Percentiles rank a stretch among this genome's conserved stretches.
Evolutionary conservation across 2,888 invertebrate species (phyloP).

Genomic region (Papilio elwesi): DNA sequence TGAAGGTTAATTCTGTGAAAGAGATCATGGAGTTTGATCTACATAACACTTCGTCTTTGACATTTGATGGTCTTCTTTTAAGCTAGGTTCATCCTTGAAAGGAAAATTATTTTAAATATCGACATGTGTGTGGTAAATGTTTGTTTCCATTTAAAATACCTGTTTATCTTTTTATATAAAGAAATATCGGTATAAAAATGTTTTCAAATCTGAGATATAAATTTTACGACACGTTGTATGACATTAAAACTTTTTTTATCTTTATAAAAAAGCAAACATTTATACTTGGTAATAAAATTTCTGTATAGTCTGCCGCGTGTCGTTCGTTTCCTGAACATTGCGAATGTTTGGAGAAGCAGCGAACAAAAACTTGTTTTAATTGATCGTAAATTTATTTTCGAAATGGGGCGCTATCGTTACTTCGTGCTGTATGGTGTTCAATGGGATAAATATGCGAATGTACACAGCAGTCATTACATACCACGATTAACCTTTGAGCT

Average conservation of each 20-base stretch:
- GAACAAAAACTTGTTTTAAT: conserved; percentile 40
- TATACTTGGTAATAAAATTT: conserved; percentile 22
- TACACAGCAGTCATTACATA: background rate
- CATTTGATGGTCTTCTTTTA: no score
- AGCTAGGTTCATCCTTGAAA: no score
- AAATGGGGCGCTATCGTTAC: conserved; percentile 34
- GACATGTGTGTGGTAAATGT: no score
- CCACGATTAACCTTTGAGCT: no score
- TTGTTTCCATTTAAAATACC: no score
- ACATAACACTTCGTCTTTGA: no score
- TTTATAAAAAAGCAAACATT: conserved; percentile 24
- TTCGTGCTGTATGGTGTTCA: background rate
- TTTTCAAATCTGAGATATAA: no score
- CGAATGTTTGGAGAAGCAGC: conserved; percentile 30
- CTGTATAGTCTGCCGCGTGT: conserved; percentile 12
- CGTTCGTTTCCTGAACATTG: conserved; percentile 28
- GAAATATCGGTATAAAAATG: no score
- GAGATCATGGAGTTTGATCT: no score
- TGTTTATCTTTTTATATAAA: no score
- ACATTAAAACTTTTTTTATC: background rate
- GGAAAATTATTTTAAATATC: no score
- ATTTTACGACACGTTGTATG: background rate
- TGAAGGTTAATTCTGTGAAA: no score
- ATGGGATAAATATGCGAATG: background rate
- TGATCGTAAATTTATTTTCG: conserved; percentile 44